phyloP scores from a whole-genome alignment of 2,797 vertebrate species.

The Sandelia bainsii region DNA sequence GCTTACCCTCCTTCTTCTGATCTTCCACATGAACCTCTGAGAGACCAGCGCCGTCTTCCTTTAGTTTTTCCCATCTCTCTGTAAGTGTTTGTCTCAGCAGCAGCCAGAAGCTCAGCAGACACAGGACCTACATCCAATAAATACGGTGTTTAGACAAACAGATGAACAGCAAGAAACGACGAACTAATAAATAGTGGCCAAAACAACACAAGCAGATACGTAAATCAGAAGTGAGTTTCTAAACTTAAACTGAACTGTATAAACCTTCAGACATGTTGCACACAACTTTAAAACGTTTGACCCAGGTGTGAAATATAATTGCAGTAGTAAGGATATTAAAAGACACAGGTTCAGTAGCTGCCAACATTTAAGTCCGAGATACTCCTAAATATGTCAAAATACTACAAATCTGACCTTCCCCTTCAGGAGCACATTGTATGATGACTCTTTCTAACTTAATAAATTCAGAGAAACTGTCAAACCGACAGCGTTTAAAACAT shows the following conservation, averaged over 20 bases:
- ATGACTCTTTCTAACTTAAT: slow-evolving; percentile 4
- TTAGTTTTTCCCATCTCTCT: slow-evolving; percentile 88
- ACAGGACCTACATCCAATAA: slow-evolving; percentile 87
- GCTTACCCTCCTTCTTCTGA: slow-evolving; percentile 89
- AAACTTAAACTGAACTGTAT: slow-evolving; percentile 17
- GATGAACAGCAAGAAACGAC: slow-evolving; percentile 2
- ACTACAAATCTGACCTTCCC: slow-evolving; percentile 19
- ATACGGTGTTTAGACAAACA: slow-evolving; percentile 30
- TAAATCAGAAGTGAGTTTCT: slow-evolving; percentile 34
- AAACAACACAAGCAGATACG: not conserved
- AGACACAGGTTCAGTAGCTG: slow-evolving; percentile 10
- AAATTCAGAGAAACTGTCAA: not conserved
- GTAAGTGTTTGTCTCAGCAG: slow-evolving; percentile 95
- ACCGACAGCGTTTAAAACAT: too few relatives aligned
- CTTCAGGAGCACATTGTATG: not conserved
- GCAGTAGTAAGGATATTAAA: not conserved
- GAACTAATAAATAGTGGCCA: slow-evolving; percentile 12
- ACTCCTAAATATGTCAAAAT: slow-evolving; percentile 54
- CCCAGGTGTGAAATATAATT: slow-evolving; percentile 28
- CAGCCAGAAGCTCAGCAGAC: slow-evolving; percentile 96
- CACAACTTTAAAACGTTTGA: slow-evolving; percentile 18
- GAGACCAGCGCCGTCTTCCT: slow-evolving; percentile 86
- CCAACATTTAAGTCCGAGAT: slow-evolving; percentile 30
- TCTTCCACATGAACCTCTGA: slow-evolving; percentile 91
- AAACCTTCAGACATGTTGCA: slow-evolving; percentile 22